phyloP scores from a whole-genome alignment of 2,888 invertebrate genomes.

The Gymnosoma rotundatum region DNA sequence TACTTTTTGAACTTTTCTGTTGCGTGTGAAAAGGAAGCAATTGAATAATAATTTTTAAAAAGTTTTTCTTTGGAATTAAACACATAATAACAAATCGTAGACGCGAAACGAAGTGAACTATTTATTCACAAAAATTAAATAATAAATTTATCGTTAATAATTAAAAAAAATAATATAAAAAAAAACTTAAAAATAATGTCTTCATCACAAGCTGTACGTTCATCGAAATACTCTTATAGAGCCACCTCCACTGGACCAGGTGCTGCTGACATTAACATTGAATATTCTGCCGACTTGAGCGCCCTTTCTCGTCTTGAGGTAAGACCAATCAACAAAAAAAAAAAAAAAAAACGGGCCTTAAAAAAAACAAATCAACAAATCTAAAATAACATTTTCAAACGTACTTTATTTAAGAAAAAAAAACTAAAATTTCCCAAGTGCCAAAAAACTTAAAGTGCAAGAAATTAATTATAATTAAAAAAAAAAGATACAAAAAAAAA shows the following conservation, averaged over 20 bases:
- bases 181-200: slow-evolving; percentile 85
- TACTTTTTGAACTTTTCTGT: slow-evolving; percentile 78
- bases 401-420: neutral
- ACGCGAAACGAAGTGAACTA: slow-evolving; percentile 70
- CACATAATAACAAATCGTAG: slow-evolving; percentile 61
- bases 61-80: slow-evolving; percentile 44
- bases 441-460: slow-evolving; percentile 4
- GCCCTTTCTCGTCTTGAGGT: slow-evolving; percentile 98
- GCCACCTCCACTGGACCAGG: slow-evolving; percentile 92
- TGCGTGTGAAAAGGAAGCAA: slow-evolving; percentile 72
- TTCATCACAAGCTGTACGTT: slow-evolving; percentile 90
- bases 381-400: neutral
- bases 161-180: slow-evolving; percentile 12
- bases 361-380: neutral
- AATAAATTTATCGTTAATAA: slow-evolving; percentile 61
- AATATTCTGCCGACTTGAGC: slow-evolving; percentile 96
- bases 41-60: slow-evolving; percentile 43
- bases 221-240: slow-evolving; percentile 96
- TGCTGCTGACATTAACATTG: slow-evolving; percentile 95
- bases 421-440: slow-evolving; percentile 29
- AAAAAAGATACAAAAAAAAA: slow-evolving; percentile 14
- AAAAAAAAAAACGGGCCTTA: slow-evolving; percentile 45
- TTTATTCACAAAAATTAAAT: slow-evolving; percentile 56
- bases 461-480: neutral
- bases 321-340: slow-evolving; percentile 81